phyloP scores from a whole-genome alignment of 1,140 invertebrate species.

The Euglossa dilemma region DNA sequence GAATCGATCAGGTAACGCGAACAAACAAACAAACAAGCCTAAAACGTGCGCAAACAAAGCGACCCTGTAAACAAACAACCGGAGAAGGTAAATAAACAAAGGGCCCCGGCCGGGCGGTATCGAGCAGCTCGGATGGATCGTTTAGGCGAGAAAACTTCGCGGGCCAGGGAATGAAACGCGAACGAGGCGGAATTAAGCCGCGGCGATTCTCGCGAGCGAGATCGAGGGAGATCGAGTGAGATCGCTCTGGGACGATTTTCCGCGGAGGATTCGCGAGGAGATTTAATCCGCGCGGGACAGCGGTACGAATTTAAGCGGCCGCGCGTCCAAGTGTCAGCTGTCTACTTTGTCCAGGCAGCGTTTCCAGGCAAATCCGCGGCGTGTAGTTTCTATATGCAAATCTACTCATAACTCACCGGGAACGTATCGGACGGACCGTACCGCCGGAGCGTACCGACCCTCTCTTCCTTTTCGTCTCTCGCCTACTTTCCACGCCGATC shows the following conservation, averaged over 20 bases:
- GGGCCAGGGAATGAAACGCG: neutral
- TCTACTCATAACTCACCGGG: constrained; percentile 73
- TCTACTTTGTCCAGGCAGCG: constrained; percentile 58
- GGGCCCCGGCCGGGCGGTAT: too few relatives aligned
- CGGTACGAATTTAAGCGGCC: constrained; percentile 68
- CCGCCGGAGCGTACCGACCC: constrained; percentile 17
- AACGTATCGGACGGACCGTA: constrained; percentile 64
- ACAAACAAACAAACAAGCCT: neutral
- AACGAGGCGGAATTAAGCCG: neutral
- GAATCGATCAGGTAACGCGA: neutral
- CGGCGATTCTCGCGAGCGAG: too few relatives aligned
- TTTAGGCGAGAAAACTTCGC: neutral
- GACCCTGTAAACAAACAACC: neutral
- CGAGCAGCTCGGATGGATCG: too few relatives aligned
- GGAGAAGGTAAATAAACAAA: neutral
- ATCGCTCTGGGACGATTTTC: neutral
- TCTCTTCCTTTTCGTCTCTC: neutral
- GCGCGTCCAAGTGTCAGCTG: constrained; percentile 70
- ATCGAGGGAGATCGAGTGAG: too few relatives aligned
- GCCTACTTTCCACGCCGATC: neutral
- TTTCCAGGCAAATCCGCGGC: constrained; percentile 68
- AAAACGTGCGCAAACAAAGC: neutral
- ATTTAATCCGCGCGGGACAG: constrained; percentile 56
- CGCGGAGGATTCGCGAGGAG: neutral
- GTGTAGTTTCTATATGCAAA: constrained; percentile 77